phyloP scores from a whole-genome alignment of 2,888 invertebrate genomes.

The Zaprionus lineosus region DNA sequence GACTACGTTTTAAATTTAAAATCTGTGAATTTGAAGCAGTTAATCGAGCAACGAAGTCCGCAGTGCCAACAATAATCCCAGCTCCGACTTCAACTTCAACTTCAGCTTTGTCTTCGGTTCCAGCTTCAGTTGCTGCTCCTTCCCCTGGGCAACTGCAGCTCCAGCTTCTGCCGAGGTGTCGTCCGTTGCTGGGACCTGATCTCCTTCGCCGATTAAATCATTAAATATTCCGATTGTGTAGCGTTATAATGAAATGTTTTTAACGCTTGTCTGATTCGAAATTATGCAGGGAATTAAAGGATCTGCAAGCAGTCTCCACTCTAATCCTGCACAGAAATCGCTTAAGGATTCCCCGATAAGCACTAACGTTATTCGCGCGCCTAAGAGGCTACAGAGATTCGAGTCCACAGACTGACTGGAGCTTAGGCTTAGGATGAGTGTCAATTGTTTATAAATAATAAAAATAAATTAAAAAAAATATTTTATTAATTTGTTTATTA shows the following conservation, averaged over 20 bases:
- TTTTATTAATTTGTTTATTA: no score
- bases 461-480: no score
- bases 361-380: no score
- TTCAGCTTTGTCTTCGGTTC: constrained; percentile 2
- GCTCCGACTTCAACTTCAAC: constrained; percentile 36
- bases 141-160: no score
- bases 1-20: constrained; percentile 78
- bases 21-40: constrained; percentile 81
- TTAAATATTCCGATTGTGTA: constrained; percentile 82
- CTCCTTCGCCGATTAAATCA: constrained; percentile 78
- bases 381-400: no score
- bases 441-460: no score
- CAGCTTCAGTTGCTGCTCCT: constrained; percentile 9
- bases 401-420: no score
- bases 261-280: constrained; percentile 82
- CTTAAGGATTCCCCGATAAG: no score
- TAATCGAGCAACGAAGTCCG: constrained; percentile 75
- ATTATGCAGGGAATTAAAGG: constrained; percentile 82
- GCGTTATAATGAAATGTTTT: constrained; percentile 82
- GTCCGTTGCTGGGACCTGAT: constrained; percentile 50
- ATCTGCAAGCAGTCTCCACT: no score
- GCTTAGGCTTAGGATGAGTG: no score
- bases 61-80: no score
- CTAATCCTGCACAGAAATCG: constrained; percentile 52
- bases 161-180: constrained; percentile 68